Evolutionary conservation across 1,140 invertebrate genomes (phyloP), one percentile per base, ranked within the genome.

Genomic region (Tigriopus japonicus): DNA sequence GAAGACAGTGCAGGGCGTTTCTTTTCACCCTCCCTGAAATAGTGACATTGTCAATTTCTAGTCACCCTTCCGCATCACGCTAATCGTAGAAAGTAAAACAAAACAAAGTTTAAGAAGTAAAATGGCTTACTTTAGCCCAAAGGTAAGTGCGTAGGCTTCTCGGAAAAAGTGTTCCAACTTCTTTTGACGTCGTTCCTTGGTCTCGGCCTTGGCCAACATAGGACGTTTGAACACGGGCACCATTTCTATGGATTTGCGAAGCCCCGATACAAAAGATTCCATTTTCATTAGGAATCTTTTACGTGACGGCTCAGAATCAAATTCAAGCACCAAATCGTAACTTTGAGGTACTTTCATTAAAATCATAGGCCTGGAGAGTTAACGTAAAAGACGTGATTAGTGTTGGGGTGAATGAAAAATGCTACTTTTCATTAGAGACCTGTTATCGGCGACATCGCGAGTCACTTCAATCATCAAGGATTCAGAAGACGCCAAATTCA

Each of bases 141-240:
- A 93, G 0, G 89, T 91, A 53, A 97, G 75, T 1, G 92, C 88
- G 67, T 98, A 98, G 0, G 95, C 93, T 73, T 96, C 92, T 65
- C 94, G 80, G 74, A 99, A 98, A 76, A 99, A 99, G 73, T 95
- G 90, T 68, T 98, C 94, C 28, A 98, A 71, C 66, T 91, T 83
- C 65, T 87, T 85, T 67, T 98, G 91, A 35, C 95, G 73, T 53
- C 95, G 80, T 68, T 96, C 90, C 67, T 92, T 86, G 0, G 94
- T 98, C 73, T 97, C 91, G 10, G 94, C 94, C 67, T 89, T 85
- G 19, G 85, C 81, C 52, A 96, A 71, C 76, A 98, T 87, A 49
- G 89, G 79, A 65, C 95, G 90, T 53, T 87, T 74, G 68, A 59
- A 72, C 64, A 53, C 72, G 66, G 85, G 80, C 2, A 80, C 75